phyloP scores from a whole-genome alignment of 1,140 invertebrate genomes.

The Patella vulgata region DNA sequence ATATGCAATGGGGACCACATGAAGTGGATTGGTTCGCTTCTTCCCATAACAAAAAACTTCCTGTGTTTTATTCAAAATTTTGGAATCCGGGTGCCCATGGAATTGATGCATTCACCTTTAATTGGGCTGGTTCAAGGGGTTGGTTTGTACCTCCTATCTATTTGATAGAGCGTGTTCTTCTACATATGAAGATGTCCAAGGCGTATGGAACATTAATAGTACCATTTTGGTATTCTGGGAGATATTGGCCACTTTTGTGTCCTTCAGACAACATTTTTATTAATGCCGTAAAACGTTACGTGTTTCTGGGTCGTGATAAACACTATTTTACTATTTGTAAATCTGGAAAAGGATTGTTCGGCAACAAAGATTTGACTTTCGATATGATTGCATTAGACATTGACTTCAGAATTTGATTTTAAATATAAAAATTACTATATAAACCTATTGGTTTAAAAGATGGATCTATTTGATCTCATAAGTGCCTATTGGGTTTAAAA shows the following conservation, averaged over 20 bases:
- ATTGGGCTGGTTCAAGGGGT: slow-evolving; percentile 7
- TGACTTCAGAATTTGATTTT: slow-evolving; percentile 1
- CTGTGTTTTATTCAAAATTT: slow-evolving; percentile 23
- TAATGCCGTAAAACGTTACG: slow-evolving; percentile 4
- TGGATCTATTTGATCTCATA: no score
- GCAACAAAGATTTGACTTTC: slow-evolving; percentile 9
- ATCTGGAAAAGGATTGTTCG: slow-evolving; percentile 9
- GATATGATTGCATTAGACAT: slow-evolving; percentile 17
- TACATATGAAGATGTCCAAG: slow-evolving; percentile 5
- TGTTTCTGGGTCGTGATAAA: slow-evolving; percentile 12
- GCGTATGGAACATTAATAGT: slow-evolving; percentile 6
- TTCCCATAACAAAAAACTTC: slow-evolving; percentile 17
- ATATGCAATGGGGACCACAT: slow-evolving; percentile 3
- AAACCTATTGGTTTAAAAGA: no score
- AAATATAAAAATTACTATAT: no score
- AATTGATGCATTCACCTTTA: slow-evolving; percentile 17
- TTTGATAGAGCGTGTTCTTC: slow-evolving; percentile 5
- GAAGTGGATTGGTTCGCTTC: slow-evolving; percentile 24
- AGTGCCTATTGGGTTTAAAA: no score
- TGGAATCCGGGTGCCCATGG: slow-evolving; percentile 13
- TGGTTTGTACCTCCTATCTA: slow-evolving; percentile 18
- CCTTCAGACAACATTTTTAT: slow-evolving; percentile 10
- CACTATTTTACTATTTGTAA: slow-evolving; percentile 4
- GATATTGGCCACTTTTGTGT: slow-evolving; percentile 13
- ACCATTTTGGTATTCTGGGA: slow-evolving; percentile 7